Conservation (phyloP, 2,797 vertebrate genomes). For the Characodon lateralis region DNA sequence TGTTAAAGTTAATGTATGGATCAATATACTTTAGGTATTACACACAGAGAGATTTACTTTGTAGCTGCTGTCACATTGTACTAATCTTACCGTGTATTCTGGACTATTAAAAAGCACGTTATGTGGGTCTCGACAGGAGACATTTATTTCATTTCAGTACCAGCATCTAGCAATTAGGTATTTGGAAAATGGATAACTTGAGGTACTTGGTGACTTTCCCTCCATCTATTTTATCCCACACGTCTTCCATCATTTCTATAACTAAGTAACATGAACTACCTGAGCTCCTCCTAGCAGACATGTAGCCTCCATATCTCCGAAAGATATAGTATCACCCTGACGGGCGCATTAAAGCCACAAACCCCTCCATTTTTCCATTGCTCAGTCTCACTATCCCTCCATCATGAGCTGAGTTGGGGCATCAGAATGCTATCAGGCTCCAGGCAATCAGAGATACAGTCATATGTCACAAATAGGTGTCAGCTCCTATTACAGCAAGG, state of each 20-base stretch:
- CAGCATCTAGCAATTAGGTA: conserved; percentile 22
- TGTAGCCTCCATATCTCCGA: conserved; percentile 42
- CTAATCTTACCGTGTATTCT: neutral
- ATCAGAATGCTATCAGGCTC: conserved; percentile 78
- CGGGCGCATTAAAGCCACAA: conserved; percentile 61
- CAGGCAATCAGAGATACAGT: conserved; percentile 82
- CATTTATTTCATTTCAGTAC: neutral
- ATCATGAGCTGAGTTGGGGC: conserved; percentile 58
- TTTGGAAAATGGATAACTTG: conserved; percentile 42
- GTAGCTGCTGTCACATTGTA: neutral
- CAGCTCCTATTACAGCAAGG: conserved; percentile 83
- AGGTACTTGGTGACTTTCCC: conserved; percentile 33
- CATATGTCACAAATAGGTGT: conserved; percentile 87
- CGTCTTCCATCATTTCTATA: conserved; percentile 35
- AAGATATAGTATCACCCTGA: conserved; percentile 55
- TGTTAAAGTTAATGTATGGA: neutral
- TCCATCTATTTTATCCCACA: conserved; percentile 26
- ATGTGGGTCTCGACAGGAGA: neutral
- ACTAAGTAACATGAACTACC: conserved; percentile 34
- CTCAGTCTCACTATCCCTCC: conserved; percentile 61
- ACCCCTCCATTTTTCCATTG: conserved; percentile 65
- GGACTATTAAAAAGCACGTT: neutral
- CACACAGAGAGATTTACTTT: neutral
- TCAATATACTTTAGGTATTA: neutral
- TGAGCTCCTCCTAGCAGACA: conserved; percentile 5